Evolutionary conservation across 2,888 invertebrate genomes (phyloP).

Genomic region (Dusona sp.): DNA sequence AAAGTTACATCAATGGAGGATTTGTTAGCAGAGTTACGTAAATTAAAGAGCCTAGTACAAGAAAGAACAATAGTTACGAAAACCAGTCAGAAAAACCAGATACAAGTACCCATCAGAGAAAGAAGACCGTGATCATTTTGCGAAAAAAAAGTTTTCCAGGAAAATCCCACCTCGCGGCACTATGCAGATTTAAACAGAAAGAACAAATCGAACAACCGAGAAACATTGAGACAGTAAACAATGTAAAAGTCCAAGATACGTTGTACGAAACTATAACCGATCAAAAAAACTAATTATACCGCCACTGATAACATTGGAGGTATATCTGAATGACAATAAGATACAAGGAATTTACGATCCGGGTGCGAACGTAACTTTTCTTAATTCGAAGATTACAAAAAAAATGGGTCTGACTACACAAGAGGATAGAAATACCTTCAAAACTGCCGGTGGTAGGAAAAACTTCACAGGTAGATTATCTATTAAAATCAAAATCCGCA

Average conservation of each 20-base stretch:
- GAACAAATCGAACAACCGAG: slow-evolving; percentile 42
- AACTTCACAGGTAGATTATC: slow-evolving; percentile 69
- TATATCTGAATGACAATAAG: slow-evolving; percentile 49
- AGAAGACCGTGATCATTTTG: slow-evolving; percentile 54
- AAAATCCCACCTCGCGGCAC: slow-evolving; percentile 50
- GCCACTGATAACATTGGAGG: slow-evolving; percentile 59
- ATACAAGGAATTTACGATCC: slow-evolving; percentile 60
- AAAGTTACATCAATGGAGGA: slow-evolving; percentile 47
- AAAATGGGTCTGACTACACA: slow-evolving; percentile 59
- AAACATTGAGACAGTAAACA: slow-evolving; percentile 51
- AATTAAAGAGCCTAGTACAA: slow-evolving; percentile 42
- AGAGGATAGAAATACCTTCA: slow-evolving; percentile 57
- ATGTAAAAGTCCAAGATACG: slow-evolving; percentile 45
- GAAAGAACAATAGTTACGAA: slow-evolving; percentile 33
- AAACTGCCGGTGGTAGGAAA: slow-evolving; percentile 65
- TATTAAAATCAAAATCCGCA: slow-evolving; percentile 69
- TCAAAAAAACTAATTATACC: slow-evolving; percentile 60
- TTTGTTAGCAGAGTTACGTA: slow-evolving; percentile 49
- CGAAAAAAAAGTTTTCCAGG: slow-evolving; percentile 60
- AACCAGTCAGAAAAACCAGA: slow-evolving; percentile 50
- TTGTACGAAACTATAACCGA: slow-evolving; percentile 52
- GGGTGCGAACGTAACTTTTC: slow-evolving; percentile 56
- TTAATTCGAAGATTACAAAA: slow-evolving; percentile 60
- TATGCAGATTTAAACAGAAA: slow-evolving; percentile 53
- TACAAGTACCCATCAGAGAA: slow-evolving; percentile 45